phyloP scores from a whole-genome alignment of 2,797 vertebrate species.

The Stomatorhinus walkeri region DNA sequence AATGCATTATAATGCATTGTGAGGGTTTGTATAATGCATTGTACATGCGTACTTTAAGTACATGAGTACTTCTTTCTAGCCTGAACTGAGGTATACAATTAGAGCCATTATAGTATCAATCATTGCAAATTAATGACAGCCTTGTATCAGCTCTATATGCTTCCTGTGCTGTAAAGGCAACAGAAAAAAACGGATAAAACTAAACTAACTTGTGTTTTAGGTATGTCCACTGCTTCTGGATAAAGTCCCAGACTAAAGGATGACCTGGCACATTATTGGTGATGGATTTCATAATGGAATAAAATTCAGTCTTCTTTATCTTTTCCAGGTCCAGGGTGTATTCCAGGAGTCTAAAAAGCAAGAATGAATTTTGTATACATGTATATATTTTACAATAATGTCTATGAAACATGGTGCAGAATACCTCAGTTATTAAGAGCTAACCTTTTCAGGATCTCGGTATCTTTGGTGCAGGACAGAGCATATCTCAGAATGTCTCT shows the following conservation, averaged over 20 bases:
- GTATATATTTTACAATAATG: too few relatives aligned
- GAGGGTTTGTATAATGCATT: neutral
- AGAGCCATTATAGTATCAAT: neutral
- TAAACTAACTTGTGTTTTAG: conserved; percentile 65
- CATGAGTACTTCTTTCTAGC: neutral
- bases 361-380: conserved; percentile 11
- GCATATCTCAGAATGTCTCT: conserved; percentile 64
- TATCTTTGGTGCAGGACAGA: conserved; percentile 71
- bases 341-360: conserved; percentile 69
- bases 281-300: conserved; percentile 60
- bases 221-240: conserved; percentile 67
- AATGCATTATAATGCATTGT: neutral
- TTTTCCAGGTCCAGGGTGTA: conserved; percentile 67
- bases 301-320: conserved; percentile 70
- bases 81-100: neutral
- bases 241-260: conserved; percentile 78
- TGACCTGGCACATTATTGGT: conserved; percentile 70
- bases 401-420: neutral
- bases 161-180: neutral
- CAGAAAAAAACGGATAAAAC: neutral
- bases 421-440: neutral
- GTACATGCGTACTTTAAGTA: neutral
- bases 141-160: neutral
- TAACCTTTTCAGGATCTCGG: conserved; percentile 84
- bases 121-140: neutral